Conservation (phyloP, 2,113 vertebrate species). For the Xenotilapia leptura region DNA sequence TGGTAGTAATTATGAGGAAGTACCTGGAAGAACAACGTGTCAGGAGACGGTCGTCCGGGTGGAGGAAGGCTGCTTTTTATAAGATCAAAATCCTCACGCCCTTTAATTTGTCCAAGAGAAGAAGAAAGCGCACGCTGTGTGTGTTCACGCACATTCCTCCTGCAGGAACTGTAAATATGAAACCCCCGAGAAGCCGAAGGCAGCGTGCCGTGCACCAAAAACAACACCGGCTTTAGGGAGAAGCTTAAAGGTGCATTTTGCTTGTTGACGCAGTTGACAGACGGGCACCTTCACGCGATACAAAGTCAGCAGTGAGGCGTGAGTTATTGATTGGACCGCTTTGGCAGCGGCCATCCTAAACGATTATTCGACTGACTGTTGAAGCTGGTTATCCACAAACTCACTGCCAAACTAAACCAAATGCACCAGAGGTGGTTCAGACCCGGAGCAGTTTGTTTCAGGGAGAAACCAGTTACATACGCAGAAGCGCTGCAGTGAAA, state of each 20-base stretch:
- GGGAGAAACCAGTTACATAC: background rate
- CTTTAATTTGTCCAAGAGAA: background rate
- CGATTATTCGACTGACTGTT: background rate
- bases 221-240: background rate
- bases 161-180: background rate
- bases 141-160: accelerated
- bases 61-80: background rate
- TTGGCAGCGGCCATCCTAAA: background rate
- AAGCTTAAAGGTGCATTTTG: background rate
- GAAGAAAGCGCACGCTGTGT: accelerated
- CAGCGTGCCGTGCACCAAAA: accelerated
- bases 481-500: background rate
- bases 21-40: background rate
- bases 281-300: accelerated
- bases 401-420: accelerated
- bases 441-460: background rate
- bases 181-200: accelerated
- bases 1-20: background rate
- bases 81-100: background rate
- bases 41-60: background rate
- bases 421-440: background rate
- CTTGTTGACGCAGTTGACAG: background rate
- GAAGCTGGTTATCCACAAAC: background rate
- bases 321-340: background rate
- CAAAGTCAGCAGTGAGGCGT: background rate